Percentiles rank a stretch among this genome's conserved stretches.
Evolutionary conservation across 2,888 invertebrate species (phyloP).

Genomic region (Melitaea athalia): DNA sequence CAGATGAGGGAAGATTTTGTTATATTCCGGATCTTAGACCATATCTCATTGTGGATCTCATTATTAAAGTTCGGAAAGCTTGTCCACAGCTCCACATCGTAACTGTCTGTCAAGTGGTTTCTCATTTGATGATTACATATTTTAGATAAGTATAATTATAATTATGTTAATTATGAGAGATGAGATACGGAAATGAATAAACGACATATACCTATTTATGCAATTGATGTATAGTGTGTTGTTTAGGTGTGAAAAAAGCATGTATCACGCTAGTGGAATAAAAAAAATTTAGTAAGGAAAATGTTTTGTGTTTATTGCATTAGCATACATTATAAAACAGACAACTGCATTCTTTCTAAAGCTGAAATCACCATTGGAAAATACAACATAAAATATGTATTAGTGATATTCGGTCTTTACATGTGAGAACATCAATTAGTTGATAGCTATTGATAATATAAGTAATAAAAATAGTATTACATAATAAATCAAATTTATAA

Average conservation of each 20-base stretch:
- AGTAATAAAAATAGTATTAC: neutral
- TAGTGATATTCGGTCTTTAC: slow-evolving; percentile 2
- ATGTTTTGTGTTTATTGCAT: slow-evolving; percentile 15
- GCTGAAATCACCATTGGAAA: slow-evolving; percentile 3
- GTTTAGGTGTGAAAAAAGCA: neutral
- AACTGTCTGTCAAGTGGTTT: no score
- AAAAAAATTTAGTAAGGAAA: slow-evolving; percentile 7
- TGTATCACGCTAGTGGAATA: neutral
- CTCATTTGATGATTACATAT: no score
- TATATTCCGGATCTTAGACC: no score
- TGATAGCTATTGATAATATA: neutral
- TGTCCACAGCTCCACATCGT: no score
- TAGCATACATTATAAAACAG: slow-evolving; percentile 3
- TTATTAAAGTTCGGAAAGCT: no score
- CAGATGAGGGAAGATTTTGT: no score
- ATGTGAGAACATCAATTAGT: slow-evolving; percentile 4
- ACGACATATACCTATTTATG: no score
- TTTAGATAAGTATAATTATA: no score
- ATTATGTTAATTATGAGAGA: no score
- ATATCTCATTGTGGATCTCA: no score
- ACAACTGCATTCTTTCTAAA: slow-evolving; percentile 9
- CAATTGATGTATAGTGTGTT: neutral
- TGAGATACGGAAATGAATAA: no score
- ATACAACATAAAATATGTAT: slow-evolving; percentile 12
- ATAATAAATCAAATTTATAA: neutral